Evolutionary conservation across 1,140 invertebrate genomes (phyloP), one percentile per base, ranked within the genome.

Genomic region (Drosophila kanapiae): DNA sequence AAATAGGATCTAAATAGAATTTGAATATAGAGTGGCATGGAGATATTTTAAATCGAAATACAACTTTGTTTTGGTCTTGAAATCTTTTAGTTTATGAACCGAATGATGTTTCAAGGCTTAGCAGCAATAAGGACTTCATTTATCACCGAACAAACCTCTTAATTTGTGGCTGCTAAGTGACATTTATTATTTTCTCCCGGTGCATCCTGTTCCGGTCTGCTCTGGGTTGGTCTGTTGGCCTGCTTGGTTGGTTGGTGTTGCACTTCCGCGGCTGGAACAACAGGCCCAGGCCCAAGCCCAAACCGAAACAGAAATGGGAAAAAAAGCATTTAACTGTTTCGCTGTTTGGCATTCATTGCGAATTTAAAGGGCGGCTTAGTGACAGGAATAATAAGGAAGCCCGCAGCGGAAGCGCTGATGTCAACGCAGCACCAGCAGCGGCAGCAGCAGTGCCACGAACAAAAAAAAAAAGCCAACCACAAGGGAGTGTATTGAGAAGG

Each of bases 341-440:
- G 81, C 81, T 84, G 76, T 87, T 87, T 88, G 84, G 84, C 84
- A 88, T 88, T 88, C 84, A 88, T 88, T 88, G 84, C 84, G 85
- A 90, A 88, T 88, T 88, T 88, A 88, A 88, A 88, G 84, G 84
- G 84, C 84, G 80, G 84, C 84, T 88, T 88, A 88, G 84, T 88
- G 84, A 88, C 84, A 88, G 85, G 84, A 88, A 88, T 88, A 88
- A 90, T 88, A 88, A 88, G 84, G 84, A 88, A 88, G 84, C 77
- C 78, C 80, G 80, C 85, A 80, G 72, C 84, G 84, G 84, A 88
- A 88, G 84, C 84, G 80, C 82, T 84, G 84, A 90, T 88, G 84
- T 88, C 84, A 88, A 78, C 76, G 76, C 76, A 77, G 61, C 1
- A 53, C 27, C 27, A 45, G 23, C 23, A 49, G 56, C 61, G 38